A percentile compares a stretch with the other conserved stretches of the same genome.
phyloP scores from a whole-genome alignment of 1,140 invertebrate genomes.

The Drosophila bipectinata region DNA sequence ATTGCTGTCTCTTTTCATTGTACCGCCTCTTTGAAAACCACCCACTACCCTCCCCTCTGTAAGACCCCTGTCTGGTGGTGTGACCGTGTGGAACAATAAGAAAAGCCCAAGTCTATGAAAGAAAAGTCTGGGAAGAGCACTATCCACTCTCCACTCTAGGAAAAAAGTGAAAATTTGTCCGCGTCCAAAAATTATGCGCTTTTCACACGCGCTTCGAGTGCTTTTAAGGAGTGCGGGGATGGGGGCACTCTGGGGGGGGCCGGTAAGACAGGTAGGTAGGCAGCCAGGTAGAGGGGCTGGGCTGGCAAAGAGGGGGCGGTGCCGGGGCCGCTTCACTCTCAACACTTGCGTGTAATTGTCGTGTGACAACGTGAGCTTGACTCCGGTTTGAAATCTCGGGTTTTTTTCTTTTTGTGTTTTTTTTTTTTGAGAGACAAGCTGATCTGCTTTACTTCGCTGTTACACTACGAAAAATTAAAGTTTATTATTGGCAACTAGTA shows the following conservation, averaged over 20 bases:
- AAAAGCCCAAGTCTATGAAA: conserved; percentile 19
- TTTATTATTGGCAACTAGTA: neutral
- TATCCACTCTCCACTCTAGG: conserved; percentile 29
- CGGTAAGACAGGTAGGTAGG: neutral
- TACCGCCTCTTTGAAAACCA: conserved; percentile 11
- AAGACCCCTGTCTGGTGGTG: conserved; percentile 11
- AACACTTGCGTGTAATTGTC: conserved; percentile 70
- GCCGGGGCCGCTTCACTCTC: conserved; percentile 28
- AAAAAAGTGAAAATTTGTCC: conserved; percentile 83
- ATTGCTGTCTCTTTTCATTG: conserved; percentile 60
- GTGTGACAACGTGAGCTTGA: conserved; percentile 49
- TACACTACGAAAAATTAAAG: neutral
- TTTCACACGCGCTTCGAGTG: conserved; percentile 72
- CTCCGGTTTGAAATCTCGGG: conserved; percentile 61
- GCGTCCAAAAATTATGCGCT: conserved; percentile 83
- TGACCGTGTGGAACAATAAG: conserved; percentile 37
- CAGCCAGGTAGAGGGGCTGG: neutral
- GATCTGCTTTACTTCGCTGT: conserved; percentile 16
- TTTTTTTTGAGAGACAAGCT: neutral
- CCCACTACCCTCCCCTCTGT: neutral
- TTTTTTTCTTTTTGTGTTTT: conserved; percentile 13
- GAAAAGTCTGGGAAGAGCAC: conserved; percentile 29
- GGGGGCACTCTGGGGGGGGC: neutral
- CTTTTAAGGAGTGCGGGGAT: neutral
- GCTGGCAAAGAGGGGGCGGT: neutral